Percentiles rank a stretch among this genome's conserved stretches.
Evolutionary conservation across 2,888 invertebrate species (phyloP).

Genomic region (Sicus ferrugineus): DNA sequence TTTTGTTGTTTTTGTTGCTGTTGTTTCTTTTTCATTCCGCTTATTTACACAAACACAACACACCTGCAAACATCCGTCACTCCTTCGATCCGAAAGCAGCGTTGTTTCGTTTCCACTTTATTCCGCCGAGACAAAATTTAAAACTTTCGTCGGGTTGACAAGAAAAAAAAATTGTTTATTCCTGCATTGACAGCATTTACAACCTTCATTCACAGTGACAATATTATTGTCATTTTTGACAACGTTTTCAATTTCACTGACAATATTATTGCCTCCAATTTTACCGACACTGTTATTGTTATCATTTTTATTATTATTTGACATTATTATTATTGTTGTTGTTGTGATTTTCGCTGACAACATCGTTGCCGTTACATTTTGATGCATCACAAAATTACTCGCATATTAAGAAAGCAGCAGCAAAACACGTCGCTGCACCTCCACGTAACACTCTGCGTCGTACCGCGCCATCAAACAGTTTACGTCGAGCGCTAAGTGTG

Average conservation of each 20-base stretch:
- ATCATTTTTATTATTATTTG: background rate
- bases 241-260: background rate
- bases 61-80: background rate
- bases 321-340: background rate
- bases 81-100: background rate
- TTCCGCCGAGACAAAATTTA: background rate
- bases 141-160: background rate
- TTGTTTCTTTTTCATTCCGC: background rate
- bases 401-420: background rate
- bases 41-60: background rate
- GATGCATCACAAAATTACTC: background rate
- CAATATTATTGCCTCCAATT: background rate
- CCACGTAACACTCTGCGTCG: background rate
- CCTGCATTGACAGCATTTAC: no score
- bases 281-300: background rate
- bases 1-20: background rate
- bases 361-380: background rate
- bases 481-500: slow-evolving; percentile 29
- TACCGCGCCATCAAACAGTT: slow-evolving; percentile 22
- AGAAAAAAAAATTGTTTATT: no score
- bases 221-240: background rate
- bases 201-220: background rate
- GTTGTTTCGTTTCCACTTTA: background rate
- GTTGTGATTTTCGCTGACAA: background rate
- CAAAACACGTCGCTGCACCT: slow-evolving; percentile 2